phyloP scores from a whole-genome alignment of 2,797 vertebrate genomes.

The Natrix natrix region DNA sequence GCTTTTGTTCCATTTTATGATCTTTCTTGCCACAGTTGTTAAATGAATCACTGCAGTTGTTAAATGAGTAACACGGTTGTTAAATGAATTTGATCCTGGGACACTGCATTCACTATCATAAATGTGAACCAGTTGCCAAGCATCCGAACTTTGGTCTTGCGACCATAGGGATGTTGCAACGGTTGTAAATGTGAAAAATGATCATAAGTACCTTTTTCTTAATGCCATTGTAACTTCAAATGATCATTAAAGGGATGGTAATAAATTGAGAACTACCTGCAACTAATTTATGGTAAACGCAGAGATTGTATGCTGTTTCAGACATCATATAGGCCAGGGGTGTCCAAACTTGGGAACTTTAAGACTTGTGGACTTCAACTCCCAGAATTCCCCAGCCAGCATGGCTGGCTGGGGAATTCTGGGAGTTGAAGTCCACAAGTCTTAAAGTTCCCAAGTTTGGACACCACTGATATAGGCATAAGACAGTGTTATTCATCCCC shows the following conservation, averaged over 20 bases:
- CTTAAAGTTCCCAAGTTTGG: too few species aligned
- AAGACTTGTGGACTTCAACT: too few species aligned
- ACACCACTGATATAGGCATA: background rate
- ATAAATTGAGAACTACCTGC: background rate
- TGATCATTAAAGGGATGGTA: background rate
- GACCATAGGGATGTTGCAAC: background rate
- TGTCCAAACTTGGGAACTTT: too few species aligned
- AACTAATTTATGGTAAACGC: background rate
- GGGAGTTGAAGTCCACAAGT: too few species aligned
- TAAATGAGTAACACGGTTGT: background rate
- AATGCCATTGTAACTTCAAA: background rate
- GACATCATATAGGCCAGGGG: background rate
- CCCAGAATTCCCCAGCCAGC: too few species aligned
- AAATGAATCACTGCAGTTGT: background rate
- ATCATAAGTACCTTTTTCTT: background rate
- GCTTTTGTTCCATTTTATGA: background rate
- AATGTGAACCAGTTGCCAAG: background rate
- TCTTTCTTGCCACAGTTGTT: background rate
- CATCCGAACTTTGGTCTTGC: background rate
- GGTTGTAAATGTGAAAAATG: background rate
- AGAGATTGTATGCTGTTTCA: background rate
- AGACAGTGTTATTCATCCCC: background rate
- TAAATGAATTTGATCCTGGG: background rate
- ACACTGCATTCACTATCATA: background rate
- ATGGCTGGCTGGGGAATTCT: too few species aligned